Percentiles rank a stretch among this genome's conserved stretches.
phyloP scores from a whole-genome alignment of 2,888 invertebrate genomes.

The Agriopis marginaria region DNA sequence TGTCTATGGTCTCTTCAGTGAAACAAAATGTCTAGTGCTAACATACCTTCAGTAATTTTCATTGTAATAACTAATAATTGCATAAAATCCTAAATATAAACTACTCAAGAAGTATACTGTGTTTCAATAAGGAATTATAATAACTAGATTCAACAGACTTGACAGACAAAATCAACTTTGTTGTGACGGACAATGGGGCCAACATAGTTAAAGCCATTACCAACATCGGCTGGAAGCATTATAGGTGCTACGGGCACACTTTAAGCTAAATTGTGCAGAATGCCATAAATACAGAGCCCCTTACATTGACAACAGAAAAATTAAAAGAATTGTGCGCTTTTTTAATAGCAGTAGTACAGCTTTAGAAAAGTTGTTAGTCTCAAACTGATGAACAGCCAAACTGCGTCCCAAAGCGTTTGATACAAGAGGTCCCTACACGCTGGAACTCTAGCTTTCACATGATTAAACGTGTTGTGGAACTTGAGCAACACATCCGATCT shows the following conservation, averaged over 20 bases:
- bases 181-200: background rate
- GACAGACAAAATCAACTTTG: background rate
- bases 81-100: no score
- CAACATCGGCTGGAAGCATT: background rate
- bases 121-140: no score
- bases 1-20: no score
- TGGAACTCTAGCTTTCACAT: conserved; percentile 4
- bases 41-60: no score
- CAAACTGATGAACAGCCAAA: background rate
- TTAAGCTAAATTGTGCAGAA: background rate
- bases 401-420: background rate
- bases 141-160: no score
- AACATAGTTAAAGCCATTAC: background rate
- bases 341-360: background rate
- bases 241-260: background rate
- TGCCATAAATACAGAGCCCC: background rate
- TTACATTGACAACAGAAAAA: background rate
- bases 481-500: background rate
- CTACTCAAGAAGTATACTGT: no score
- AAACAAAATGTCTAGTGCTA: no score
- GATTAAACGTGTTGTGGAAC: background rate
- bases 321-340: background rate
- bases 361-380: background rate
- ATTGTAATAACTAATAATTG: no score
- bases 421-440: background rate